Evolutionary conservation across 2,113 vertebrate genomes (phyloP), one percentile per base, ranked within the genome.

Genomic region (Coracopsis vasa): DNA sequence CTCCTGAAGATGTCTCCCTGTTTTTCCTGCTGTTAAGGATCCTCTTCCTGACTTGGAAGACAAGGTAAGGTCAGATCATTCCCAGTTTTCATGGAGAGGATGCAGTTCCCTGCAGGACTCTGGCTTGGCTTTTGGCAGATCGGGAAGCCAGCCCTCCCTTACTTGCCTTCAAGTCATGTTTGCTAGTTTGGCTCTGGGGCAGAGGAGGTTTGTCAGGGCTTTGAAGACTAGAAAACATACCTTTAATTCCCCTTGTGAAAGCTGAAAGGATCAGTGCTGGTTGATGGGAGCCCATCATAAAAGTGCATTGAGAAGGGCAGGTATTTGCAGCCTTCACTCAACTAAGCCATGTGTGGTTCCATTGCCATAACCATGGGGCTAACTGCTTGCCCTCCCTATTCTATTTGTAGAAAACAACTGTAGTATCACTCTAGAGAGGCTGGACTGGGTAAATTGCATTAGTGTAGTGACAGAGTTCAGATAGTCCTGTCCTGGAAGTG

Each of bases 111-210:
- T 41, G 80, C 70, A 62, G 80, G 51, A 66, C 62, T 72, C 51
- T 56, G 83, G 42, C 56, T 58, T 53, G 54, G 81, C 58, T 56
- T 39, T 65, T 20, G 86, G 84, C 77, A 83, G 58, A 2, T 58
- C 5, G 2, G 69, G 60, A 37, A 78, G 64, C 48, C 93, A 89
- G 27, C 25, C 1, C n/a, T 71, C 37, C 65, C 61, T 75, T 6
- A 0, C 51, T 82, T 50, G 42, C 66, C 87, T 86, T 92, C 85
- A 20, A 29, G 66, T 92, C 75, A 14, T 58, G 88, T 86, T 90
- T 92, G 92, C 71, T 8, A 19, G 12, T n/a, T 86, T 93, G 94
- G 95, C 88, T 94, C 60, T 47, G 39, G 88, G 73, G 91, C 90
- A 87, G 77, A 81, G 61, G 16, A 47, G 53, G 11, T 81, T 95